Conservation (phyloP, 2,888 invertebrate species). For the Heliconius cydno region DNA sequence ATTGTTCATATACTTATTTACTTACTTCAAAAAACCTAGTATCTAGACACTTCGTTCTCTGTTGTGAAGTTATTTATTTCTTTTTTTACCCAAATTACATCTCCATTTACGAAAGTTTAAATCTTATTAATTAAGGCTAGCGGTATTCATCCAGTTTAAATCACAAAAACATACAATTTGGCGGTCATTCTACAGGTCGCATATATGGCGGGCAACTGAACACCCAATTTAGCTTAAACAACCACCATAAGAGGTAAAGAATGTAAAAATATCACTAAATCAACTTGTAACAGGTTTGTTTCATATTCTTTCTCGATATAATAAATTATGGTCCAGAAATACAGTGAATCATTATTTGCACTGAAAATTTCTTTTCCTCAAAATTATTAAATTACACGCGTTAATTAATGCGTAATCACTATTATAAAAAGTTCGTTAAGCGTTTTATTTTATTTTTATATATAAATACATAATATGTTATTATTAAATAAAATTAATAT, state of each 20-base stretch:
- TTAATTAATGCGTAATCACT: slow-evolving; percentile 2
- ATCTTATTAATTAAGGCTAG: slow-evolving; percentile 37
- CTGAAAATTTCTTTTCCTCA: slow-evolving; percentile 4
- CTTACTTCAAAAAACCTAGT: neutral
- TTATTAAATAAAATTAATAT: neutral
- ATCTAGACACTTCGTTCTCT: neutral
- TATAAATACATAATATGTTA: neutral
- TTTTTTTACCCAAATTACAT: neutral
- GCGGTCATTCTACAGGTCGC: slow-evolving; percentile 40
- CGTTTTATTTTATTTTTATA: neutral
- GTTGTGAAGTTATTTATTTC: neutral
- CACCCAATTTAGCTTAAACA: slow-evolving; percentile 40
- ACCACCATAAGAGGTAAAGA: slow-evolving; percentile 44
- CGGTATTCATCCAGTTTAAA: slow-evolving; percentile 36
- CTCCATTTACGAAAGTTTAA: slow-evolving; percentile 9
- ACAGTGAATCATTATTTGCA: slow-evolving; percentile 4
- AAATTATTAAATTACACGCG: neutral
- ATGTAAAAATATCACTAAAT: slow-evolving; percentile 49
- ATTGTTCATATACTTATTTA: too few relatives aligned
- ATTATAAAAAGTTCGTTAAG: slow-evolving; percentile 11
- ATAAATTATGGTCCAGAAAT: slow-evolving; percentile 11
- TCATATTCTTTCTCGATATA: slow-evolving; percentile 10
- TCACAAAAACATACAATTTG: slow-evolving; percentile 30
- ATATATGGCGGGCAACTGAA: slow-evolving; percentile 35
- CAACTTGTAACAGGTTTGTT: slow-evolving; percentile 1